phyloP scores from a whole-genome alignment of 2,797 vertebrate genomes.

The Sebastes goodei region DNA sequence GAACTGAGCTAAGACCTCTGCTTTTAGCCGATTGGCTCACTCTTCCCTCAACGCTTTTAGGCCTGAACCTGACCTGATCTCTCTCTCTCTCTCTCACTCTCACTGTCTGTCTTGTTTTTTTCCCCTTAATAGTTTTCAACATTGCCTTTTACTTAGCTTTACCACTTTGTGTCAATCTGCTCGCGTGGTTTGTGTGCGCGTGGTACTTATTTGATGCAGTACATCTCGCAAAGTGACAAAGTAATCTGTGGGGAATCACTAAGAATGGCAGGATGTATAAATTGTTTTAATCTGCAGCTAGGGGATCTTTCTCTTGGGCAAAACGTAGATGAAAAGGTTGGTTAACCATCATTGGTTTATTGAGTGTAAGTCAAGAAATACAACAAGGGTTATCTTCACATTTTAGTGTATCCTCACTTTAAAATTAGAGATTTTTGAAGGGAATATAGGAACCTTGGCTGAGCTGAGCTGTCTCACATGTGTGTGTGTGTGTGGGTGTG shows the following conservation, averaged over 20 bases:
- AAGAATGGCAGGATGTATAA: not conserved
- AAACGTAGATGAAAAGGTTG: conserved; percentile 7
- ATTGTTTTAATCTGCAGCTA: conserved; percentile 19
- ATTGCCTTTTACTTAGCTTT: conserved; percentile 56
- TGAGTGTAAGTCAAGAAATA: not conserved
- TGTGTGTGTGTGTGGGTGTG: not conserved
- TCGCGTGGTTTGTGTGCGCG: conserved; percentile 19
- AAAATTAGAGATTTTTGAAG: not conserved
- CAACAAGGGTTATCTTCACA: not conserved
- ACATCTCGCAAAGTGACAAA: conserved; percentile 20
- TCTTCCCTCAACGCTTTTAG: conserved; percentile 70
- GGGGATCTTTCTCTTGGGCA: not conserved
- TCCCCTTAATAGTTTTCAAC: conserved; percentile 32
- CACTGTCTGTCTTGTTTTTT: not conserved
- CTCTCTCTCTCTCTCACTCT: not conserved
- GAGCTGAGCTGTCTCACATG: conserved; percentile 9
- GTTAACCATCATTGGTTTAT: conserved; percentile 4
- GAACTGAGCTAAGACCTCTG: conserved; percentile 58
- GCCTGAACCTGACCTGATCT: conserved; percentile 67
- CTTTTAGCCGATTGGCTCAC: conserved; percentile 71
- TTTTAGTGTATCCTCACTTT: not conserved
- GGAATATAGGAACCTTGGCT: not conserved
- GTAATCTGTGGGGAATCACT: conserved; percentile 23
- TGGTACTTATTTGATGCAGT: conserved; percentile 9
- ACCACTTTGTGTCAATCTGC: conserved; percentile 56